phyloP scores from a whole-genome alignment of 2,113 vertebrate species.

The Sceloporus undulatus region DNA sequence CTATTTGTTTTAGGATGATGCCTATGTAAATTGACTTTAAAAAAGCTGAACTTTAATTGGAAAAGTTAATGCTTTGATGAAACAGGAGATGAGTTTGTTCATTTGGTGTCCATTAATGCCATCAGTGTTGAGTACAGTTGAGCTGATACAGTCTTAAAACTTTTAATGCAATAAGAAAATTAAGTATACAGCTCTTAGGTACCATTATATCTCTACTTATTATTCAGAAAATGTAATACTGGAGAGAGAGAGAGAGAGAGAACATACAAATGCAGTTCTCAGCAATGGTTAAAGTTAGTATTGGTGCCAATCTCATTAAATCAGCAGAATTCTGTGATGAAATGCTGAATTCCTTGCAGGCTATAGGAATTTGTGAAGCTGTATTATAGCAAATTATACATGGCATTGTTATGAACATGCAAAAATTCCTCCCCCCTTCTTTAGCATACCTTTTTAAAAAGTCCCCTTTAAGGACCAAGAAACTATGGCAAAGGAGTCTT shows the following conservation, averaged over 20 bases:
- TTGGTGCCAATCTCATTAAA: neutral
- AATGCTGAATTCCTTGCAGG: neutral
- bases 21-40: constrained; percentile 59
- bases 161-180: constrained; percentile 41
- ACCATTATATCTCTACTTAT: neutral
- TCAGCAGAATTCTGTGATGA: neutral
- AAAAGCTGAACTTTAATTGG: constrained; percentile 65
- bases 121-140: constrained; percentile 35
- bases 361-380: neutral
- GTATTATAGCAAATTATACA: neutral
- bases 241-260: neutral
- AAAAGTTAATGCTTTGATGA: constrained; percentile 67
- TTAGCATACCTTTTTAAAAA: no score
- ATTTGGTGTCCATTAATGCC: constrained; percentile 49
- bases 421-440: neutral
- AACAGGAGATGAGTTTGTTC: constrained; percentile 51
- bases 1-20: constrained; percentile 57
- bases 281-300: constrained; percentile 5
- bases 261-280: neutral
- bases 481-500: no score
- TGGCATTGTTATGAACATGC: neutral
- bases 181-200: neutral
- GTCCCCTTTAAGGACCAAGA: no score
- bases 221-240: constrained; percentile 16
- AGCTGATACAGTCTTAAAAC: constrained; percentile 19